A percentile compares a stretch with the other conserved stretches of the same genome.
These are phyloP conservation scores for Ariopsis seemanni DNA, from an alignment of 2,113 vertebrate species.

Conservation along the genomic window DNA sequence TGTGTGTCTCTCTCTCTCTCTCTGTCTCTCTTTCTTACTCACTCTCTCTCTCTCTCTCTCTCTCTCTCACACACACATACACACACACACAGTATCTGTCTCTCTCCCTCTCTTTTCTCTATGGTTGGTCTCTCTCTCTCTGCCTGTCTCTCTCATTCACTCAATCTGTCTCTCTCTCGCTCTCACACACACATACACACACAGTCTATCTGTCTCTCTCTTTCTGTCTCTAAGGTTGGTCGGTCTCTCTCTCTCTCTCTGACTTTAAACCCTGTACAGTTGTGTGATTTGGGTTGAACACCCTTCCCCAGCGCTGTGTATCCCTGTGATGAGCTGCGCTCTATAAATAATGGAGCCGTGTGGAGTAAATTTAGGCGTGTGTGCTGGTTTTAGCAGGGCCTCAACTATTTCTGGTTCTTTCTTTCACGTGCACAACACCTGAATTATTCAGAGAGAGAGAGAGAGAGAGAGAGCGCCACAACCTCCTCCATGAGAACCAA, in stretches of 20 bases:
- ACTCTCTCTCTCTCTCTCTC: too few species aligned
- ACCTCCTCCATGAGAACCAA: not conserved
- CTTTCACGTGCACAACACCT: slow-evolving; percentile 60
- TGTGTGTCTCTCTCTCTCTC: too few species aligned
- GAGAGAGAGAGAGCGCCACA: slow-evolving; percentile 3
- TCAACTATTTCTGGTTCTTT: slow-evolving; percentile 62
- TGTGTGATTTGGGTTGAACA: slow-evolving; percentile 46
- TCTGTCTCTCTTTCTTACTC: too few species aligned
- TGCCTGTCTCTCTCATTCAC: too few species aligned
- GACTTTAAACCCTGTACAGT: slow-evolving; percentile 33
- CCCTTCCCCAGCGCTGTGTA: slow-evolving; percentile 45
- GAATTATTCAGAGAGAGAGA: slow-evolving; percentile 60
- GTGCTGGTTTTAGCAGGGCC: slow-evolving; percentile 65
- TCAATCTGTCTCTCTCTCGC: not conserved
- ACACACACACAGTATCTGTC: too few species aligned
- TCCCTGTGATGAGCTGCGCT: slow-evolving; percentile 56
- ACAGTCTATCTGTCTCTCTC: too few species aligned
- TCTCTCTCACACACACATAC: too few species aligned
- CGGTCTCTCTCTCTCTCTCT: slow-evolving; percentile 5
- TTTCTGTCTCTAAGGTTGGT: too few species aligned
- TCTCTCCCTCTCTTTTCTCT: too few species aligned
- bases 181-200: not conserved
- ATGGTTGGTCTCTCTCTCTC: too few species aligned
- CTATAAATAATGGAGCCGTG: slow-evolving; percentile 65
- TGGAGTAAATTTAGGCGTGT: slow-evolving; percentile 58